These are phyloP conservation scores for Pollimyrus isidori DNA, from an alignment of 2,113 vertebrate species.

Conservation along the genomic window DNA sequence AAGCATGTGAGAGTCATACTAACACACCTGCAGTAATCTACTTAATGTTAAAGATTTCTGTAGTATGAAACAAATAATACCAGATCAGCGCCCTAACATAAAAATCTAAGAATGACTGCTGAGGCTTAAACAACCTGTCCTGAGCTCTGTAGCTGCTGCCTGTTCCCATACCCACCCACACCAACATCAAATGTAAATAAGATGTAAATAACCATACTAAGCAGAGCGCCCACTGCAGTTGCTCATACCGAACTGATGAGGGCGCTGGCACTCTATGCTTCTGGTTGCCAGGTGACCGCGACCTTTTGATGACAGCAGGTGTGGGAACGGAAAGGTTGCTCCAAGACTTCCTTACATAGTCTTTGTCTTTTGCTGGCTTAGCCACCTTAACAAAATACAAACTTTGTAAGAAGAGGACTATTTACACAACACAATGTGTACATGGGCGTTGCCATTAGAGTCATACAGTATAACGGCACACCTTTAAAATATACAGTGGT, in stretches of 20 bases:
- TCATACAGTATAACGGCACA: background rate
- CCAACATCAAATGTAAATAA: background rate
- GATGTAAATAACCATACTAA: background rate
- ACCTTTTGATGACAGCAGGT: constrained; percentile 58
- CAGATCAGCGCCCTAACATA: background rate
- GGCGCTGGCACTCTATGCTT: constrained; percentile 64
- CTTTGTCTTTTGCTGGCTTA: constrained; percentile 63
- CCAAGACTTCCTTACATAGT: constrained; percentile 67
- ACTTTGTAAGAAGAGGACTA: background rate
- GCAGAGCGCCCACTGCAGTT: background rate
- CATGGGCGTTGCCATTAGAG: background rate
- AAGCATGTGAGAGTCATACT: background rate
- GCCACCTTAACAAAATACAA: constrained; percentile 43
- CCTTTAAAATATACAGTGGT: background rate
- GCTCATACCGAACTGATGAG: constrained; percentile 75
- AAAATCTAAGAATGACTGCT: background rate
- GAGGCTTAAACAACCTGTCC: background rate
- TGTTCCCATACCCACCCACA: background rate
- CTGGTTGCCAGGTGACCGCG: constrained; percentile 64
- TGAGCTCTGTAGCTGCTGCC: background rate
- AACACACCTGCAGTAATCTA: background rate
- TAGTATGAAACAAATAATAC: background rate
- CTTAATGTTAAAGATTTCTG: background rate
- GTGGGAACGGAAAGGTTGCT: constrained; percentile 63
- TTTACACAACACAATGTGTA: background rate